Base-by-base conservation (phyloP, 2,888 invertebrate genomes). In the Crossocerus cetratus region DNA sequence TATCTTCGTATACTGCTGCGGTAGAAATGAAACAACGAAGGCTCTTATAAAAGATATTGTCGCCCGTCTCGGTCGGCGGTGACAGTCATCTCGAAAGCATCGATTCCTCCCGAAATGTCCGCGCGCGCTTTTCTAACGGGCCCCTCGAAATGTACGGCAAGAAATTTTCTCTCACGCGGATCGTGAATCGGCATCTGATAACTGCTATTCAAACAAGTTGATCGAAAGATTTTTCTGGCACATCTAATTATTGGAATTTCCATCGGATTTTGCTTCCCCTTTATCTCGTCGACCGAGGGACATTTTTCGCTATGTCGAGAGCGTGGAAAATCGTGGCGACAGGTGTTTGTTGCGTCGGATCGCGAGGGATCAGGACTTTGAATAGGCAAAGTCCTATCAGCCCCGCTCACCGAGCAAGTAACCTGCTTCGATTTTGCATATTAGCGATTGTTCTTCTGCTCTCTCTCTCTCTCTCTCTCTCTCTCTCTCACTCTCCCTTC, bases 281-380 rank as follows among this genome's bases (percentile, higher is more conserved):
- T 53, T 59, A 65, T 61, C 68, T 68, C 73, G 73, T 76, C 75
- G 75, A 75, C 66, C 76, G 69, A 68, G 67, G 76, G 74, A 66
- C 72, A 65, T 57, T 63, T 63, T 59, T 45, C 76, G 74, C 69
- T 71, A 58, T 64, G 68, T 62, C 76, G 65, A 68, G 76, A 76
- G 80, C 81, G 72, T 76, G 78, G 76, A 66, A 69, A 72, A 73
- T 72, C 74, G 74, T 69, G n/a, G n/a, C 45, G 68, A 80, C 70
- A 60, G 44, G 11, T 16, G 49, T 49, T 75, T 65, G n/a, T n/a
- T n/a, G 78, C 69, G 69, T 69, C 73, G 80, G 77, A 78, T 76
- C 80, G 78, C 78, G 78, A 76, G 72, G 71, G 69, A 65, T 67
- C n/a, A n/a, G 59, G 8, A 74, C 68, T 67, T 32, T 32, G 32